These are phyloP conservation scores for Drosophila flavopinicola DNA, from an alignment of 2,888 invertebrate species.

Conservation along the genomic window DNA sequence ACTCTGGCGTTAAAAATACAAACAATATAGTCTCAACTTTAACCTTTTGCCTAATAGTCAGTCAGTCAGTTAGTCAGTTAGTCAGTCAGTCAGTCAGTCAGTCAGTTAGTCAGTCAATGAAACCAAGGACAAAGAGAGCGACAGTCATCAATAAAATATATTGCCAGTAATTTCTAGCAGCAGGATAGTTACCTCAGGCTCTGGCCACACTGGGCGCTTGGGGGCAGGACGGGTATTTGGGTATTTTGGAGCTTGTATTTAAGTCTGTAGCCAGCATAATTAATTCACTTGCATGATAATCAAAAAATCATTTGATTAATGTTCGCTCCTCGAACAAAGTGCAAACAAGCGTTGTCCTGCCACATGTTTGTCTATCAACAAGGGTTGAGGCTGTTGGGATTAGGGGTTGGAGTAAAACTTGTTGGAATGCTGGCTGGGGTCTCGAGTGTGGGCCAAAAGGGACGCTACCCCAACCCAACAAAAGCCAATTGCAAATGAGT, in stretches of 20 bases:
- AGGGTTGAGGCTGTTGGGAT: slow-evolving; percentile 37
- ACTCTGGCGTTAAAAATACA: slow-evolving; percentile 21
- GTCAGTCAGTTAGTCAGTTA: slow-evolving; percentile 3
- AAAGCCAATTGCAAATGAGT: slow-evolving; percentile 63
- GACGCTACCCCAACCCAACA: background rate
- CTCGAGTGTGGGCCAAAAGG: background rate
- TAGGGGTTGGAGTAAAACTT: slow-evolving; percentile 19
- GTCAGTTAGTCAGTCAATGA: slow-evolving; percentile 35
- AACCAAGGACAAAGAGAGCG: slow-evolving; percentile 36
- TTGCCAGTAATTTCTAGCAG: slow-evolving; percentile 48
- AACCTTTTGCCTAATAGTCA: slow-evolving; percentile 46
- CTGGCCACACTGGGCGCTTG: background rate
- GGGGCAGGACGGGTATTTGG: background rate
- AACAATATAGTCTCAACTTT: slow-evolving; percentile 50
- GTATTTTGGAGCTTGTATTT: slow-evolving; percentile 16
- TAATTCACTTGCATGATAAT: slow-evolving; percentile 78
- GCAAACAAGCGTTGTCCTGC: slow-evolving; percentile 50
- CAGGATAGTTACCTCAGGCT: background rate
- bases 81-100: background rate
- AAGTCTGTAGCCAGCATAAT: slow-evolving; percentile 54
- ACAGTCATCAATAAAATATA: slow-evolving; percentile 69
- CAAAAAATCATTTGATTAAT: slow-evolving; percentile 77
- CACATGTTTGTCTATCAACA: slow-evolving; percentile 32
- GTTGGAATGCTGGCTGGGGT: slow-evolving; percentile 9
- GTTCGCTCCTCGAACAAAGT: slow-evolving; percentile 37